These are phyloP conservation scores for Trichosurus vulpecula DNA, from an alignment of 2,797 vertebrate species.

Conservation along the genomic window DNA sequence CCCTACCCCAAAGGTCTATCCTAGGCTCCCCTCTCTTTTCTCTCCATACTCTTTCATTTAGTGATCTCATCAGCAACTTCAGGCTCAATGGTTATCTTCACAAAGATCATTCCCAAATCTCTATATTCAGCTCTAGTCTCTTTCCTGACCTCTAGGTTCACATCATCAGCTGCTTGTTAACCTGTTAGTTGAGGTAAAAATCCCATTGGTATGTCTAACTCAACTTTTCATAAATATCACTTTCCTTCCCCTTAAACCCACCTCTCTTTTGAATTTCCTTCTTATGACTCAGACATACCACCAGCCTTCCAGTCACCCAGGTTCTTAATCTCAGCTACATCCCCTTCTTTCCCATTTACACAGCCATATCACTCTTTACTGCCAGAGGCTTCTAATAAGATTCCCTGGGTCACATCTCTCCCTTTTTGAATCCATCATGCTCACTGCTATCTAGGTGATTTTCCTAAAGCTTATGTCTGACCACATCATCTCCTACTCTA, in stretches of 20 bases:
- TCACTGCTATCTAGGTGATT: no score
- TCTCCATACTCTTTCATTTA: neutral
- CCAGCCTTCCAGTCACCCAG: no score
- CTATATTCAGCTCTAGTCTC: neutral
- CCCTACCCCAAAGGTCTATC: neutral
- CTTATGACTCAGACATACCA: no score
- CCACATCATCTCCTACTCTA: no score
- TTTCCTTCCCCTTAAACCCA: neutral
- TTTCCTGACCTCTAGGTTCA: neutral
- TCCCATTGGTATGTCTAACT: neutral
- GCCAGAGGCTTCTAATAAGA: no score
- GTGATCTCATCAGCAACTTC: neutral
- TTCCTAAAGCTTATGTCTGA: no score
- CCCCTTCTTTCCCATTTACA: neutral
- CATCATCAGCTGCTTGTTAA: neutral
- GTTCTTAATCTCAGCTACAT: neutral
- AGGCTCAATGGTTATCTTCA: neutral
- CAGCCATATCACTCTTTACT: no score
- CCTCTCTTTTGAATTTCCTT: neutral
- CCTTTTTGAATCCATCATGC: no score
- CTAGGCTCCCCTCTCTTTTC: neutral
- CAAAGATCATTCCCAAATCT: neutral
- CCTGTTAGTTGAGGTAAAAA: neutral
- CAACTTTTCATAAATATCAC: neutral
- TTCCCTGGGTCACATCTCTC: no score